A percentile compares a stretch with the other conserved stretches of the same genome.
Conservation (phyloP, 2,113 vertebrate species). For the Chlorodrepanis virens region DNA sequence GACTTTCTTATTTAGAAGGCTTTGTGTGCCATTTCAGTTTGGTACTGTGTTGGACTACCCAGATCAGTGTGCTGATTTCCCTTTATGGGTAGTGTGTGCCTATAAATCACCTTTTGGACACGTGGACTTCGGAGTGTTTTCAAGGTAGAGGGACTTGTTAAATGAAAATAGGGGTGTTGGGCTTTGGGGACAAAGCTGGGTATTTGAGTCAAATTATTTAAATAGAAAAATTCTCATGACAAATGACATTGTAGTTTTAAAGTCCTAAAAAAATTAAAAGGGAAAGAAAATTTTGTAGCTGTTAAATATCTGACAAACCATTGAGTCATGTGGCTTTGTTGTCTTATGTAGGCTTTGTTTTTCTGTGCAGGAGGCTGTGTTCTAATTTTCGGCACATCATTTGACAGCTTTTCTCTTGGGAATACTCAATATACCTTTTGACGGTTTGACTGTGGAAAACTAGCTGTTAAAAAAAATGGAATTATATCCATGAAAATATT, state of each 20-base stretch:
- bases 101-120: background rate
- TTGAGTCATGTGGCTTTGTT: background rate
- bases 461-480: background rate
- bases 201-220: background rate
- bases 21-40: background rate
- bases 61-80: background rate
- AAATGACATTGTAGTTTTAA: background rate
- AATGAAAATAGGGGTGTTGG: background rate
- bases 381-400: background rate
- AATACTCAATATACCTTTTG: background rate
- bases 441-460: background rate
- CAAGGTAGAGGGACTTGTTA: background rate
- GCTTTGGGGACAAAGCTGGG: background rate
- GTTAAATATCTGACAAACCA: background rate
- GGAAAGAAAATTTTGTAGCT: background rate
- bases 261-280: background rate
- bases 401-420: background rate
- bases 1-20: background rate
- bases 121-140: background rate
- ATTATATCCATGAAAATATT: background rate
- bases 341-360: background rate
- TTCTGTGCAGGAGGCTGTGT: background rate
- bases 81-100: no score
- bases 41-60: background rate
- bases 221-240: background rate